These are phyloP conservation scores for Melanostigma gelatinosum DNA, from an alignment of 2,113 vertebrate genomes.

Conservation along the genomic window DNA sequence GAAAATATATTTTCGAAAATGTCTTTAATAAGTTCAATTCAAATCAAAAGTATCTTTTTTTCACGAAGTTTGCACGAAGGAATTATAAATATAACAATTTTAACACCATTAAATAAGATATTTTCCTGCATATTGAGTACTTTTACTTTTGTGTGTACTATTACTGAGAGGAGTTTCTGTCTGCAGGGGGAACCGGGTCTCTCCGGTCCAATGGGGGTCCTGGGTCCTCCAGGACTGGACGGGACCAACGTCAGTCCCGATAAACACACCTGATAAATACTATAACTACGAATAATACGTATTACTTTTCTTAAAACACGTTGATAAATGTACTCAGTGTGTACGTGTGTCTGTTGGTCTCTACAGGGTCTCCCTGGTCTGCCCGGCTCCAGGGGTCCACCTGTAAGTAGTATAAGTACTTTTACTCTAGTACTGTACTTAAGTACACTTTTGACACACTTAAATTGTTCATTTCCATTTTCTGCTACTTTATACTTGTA, in stretches of 20 bases:
- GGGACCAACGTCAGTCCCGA: constrained; percentile 67
- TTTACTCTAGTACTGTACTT: background rate
- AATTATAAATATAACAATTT: background rate
- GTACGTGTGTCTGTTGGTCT: background rate
- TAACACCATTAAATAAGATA: background rate
- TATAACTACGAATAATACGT: background rate
- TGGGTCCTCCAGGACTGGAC: constrained; percentile 57
- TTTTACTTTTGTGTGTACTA: constrained; percentile 7
- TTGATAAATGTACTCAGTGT: background rate
- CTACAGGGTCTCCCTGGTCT: constrained; percentile 73
- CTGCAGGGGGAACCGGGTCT: constrained; percentile 72
- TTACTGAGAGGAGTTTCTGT: constrained; percentile 1
- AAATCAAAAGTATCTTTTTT: too few species aligned
- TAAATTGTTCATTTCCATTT: background rate
- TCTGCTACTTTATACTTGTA: background rate
- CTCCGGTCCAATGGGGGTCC: constrained; percentile 43
- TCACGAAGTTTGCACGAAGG: too few species aligned
- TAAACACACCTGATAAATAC: background rate
- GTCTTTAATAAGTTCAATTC: too few species aligned
- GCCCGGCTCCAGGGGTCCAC: constrained; percentile 70
- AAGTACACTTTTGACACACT: background rate
- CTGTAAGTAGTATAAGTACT: constrained; percentile 65
- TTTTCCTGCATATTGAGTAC: background rate
- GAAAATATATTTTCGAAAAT: too few species aligned
- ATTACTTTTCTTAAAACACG: background rate